Evolutionary conservation across 2,797 vertebrate genomes (phyloP).

Genomic region (Allochrocebus solatus): DNA sequence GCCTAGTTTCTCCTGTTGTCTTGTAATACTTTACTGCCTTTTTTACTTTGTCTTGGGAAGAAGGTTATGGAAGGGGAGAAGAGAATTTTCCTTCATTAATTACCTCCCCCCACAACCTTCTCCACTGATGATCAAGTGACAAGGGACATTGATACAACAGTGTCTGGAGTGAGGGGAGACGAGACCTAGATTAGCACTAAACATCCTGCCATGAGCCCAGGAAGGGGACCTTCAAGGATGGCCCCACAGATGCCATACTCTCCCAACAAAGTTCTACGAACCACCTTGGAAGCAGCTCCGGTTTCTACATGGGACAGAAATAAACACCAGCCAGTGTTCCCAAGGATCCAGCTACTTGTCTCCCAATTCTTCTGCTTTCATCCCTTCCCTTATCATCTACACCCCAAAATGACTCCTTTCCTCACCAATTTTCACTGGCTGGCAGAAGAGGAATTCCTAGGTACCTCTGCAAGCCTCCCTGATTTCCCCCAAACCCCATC

Average conservation of each 20-base stretch:
- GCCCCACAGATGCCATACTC: neutral
- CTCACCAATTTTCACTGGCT: neutral
- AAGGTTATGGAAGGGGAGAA: neutral
- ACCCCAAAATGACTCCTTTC: neutral
- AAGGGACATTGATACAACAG: neutral
- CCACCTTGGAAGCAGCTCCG: slow-evolving; percentile 8
- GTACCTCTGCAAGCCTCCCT: slow-evolving; percentile 7
- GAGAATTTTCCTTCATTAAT: neutral
- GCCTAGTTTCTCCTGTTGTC: neutral
- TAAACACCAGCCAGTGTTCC: neutral
- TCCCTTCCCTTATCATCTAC: neutral
- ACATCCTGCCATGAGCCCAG: neutral
- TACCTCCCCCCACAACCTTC: neutral
- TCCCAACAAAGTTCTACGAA: slow-evolving; percentile 16
- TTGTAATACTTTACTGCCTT: neutral
- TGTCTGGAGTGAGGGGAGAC: neutral
- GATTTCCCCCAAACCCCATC: neutral
- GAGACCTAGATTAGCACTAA: neutral
- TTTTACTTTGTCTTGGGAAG: neutral
- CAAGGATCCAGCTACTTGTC: slow-evolving; percentile 1
- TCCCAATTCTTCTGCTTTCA: slow-evolving; percentile 20
- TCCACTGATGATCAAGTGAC: neutral
- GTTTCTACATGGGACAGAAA: neutral
- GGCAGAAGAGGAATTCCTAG: neutral
- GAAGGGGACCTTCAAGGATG: neutral